Base-by-base conservation (phyloP, 2,888 invertebrate species). In the Tuberolachnus salignus region DNA sequence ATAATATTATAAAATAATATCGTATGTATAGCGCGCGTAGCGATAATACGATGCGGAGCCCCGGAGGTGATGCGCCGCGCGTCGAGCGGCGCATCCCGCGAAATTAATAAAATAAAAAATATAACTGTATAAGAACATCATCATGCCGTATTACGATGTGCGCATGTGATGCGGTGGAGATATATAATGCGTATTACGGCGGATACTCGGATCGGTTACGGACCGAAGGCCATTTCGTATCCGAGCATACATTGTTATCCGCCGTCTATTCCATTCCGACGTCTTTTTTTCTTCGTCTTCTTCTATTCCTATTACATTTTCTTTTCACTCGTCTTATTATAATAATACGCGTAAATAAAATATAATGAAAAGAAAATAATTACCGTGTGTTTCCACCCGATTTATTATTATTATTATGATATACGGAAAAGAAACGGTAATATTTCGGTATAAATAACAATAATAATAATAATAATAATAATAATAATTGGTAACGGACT, bases 171-270 rank as follows among this genome's bases (percentile, higher is more conserved):
- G 34, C 34, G 51, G 11, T 51, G 51, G n/a, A n/a, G n/a, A n/a
- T 34, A 46, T 46, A 49, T 16, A 51, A 14, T 4, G 49, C 49
- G 46, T 46, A 3, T 46, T 51, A 51, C 16, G 16, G 34, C n/a
- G n/a, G n/a, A n/a, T n/a, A 34, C 34, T 51, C 34, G 19, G 61
- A 63, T 63, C 63, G 51, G 51, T 53, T 73, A 42, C 51, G 73
- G 63, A 63, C 73, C 73, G 63, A 73, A 73, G 73, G 73, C 73
- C 61, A 63, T 73, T 57, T 63, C 21, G n/a, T 34, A 34, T 26
- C 46, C 59, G 23, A 26, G 46, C n/a, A n/a, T 21, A 44, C 70
- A 72, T 72, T 72, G 59, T 72, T 49, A 61, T 26, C 57, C 71
- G 46, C 21, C 42, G 19, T 61, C 19, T 34, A 34, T n/a, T 72